Percentiles rank a stretch among this genome's conserved stretches.
These are phyloP conservation scores for Suncus etruscus DNA, from an alignment of 2,113 vertebrate species.

Conservation along the genomic window DNA sequence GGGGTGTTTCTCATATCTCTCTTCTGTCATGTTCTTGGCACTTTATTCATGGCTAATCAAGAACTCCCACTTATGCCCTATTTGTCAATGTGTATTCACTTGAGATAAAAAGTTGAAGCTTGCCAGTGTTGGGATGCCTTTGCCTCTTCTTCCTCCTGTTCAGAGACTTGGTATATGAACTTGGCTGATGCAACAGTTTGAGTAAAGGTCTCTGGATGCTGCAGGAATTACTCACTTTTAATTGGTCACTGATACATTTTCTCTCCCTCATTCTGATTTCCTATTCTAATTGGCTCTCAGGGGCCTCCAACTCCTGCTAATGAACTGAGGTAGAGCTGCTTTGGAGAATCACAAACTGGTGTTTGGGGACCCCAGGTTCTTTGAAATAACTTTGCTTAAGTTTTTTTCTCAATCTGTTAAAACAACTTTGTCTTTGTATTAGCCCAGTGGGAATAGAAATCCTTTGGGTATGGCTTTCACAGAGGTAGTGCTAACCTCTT, in stretches of 20 bases:
- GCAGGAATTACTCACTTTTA: constrained; percentile 71
- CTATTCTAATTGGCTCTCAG: constrained; percentile 74
- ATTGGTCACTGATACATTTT: constrained; percentile 67
- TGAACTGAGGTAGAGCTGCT: constrained; percentile 11
- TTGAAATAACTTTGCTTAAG: constrained; percentile 30
- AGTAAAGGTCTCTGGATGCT: constrained; percentile 16
- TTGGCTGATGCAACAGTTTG: constrained; percentile 73
- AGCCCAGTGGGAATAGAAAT: constrained; percentile 31
- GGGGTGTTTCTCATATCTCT: background rate
- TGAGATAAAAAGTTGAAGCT: constrained; percentile 45
- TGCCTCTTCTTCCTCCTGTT: background rate
- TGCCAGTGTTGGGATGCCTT: constrained; percentile 50
- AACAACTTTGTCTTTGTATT: constrained; percentile 62
- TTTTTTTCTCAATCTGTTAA: constrained; percentile 66
- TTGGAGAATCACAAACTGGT: background rate
- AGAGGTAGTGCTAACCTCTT: constrained; percentile 21
- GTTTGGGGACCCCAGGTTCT: constrained; percentile 37
- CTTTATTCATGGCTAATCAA: constrained; percentile 51
- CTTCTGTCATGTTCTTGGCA: background rate
- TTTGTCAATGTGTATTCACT: constrained; percentile 47
- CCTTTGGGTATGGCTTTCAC: constrained; percentile 51
- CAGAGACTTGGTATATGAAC: constrained; percentile 59
- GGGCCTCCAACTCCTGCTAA: constrained; percentile 41
- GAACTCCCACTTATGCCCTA: constrained; percentile 33
- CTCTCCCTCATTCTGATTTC: background rate